A percentile compares a stretch with the other conserved stretches of the same genome.
Conservation (phyloP, 2,113 vertebrate species). For the Dasypus novemcinctus region DNA sequence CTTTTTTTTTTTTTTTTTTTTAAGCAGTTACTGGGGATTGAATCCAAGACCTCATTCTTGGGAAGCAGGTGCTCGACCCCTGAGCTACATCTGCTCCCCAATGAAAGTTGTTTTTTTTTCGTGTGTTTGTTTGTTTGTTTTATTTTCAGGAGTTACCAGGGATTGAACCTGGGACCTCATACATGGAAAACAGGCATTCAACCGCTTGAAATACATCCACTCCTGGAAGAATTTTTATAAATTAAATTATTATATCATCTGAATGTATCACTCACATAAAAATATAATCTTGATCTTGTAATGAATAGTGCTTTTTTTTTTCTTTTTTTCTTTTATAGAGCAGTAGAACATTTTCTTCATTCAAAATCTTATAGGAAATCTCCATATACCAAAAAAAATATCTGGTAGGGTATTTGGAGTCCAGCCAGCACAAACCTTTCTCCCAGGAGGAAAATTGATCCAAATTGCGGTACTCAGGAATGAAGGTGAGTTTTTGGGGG, state of each 20-base stretch:
- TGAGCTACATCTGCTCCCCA: no score
- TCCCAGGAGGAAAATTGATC: neutral
- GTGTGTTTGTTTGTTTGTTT: no score
- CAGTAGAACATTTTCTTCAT: neutral
- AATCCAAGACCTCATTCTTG: no score
- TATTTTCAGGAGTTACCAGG: no score
- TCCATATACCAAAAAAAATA: neutral
- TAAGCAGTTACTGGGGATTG: no score
- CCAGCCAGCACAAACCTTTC: neutral
- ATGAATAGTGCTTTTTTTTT: neutral
- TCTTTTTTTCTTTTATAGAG: neutral
- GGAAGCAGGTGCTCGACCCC: no score
- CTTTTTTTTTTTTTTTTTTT: no score
- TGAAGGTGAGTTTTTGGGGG: neutral
- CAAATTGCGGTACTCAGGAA: neutral
- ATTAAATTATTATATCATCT: constrained; percentile 18
- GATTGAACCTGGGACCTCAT: no score
- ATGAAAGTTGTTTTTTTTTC: no score
- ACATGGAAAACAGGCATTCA: no score
- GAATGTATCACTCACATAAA: neutral
- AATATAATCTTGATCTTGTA: neutral
- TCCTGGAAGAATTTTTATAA: neutral
- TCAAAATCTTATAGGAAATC: neutral
- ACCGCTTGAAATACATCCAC: no score
- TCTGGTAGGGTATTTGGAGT: neutral